A percentile compares a stretch with the other conserved stretches of the same genome.
Conservation (phyloP, 2,888 invertebrate species). For the Hybos culiciformis region DNA sequence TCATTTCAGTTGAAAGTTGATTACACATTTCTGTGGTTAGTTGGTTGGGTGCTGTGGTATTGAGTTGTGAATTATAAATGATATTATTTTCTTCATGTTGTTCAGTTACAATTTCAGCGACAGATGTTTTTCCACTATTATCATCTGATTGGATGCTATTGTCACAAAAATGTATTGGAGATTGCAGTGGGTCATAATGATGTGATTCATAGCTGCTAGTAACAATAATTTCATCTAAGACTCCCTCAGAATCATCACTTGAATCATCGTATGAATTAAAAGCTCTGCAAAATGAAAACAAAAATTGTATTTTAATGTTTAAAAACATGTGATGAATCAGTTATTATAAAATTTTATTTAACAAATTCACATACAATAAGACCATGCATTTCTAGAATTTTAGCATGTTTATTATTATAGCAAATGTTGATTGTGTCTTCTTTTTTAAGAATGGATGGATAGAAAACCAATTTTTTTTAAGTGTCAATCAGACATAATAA, state of each 20-base stretch:
- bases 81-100: conserved; percentile 17
- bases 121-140: conserved; percentile 17
- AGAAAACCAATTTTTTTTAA: no score
- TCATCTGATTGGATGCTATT: conserved; percentile 32
- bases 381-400: no score
- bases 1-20: conserved; percentile 35
- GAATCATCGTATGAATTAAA: conserved; percentile 36
- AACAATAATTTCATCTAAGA: conserved; percentile 34
- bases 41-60: conserved; percentile 27
- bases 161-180: conserved; percentile 35
- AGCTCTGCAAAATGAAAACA: conserved; percentile 27
- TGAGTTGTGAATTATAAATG: conserved; percentile 14
- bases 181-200: conserved; percentile 28
- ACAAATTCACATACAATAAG: no score
- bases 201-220: conserved; percentile 22
- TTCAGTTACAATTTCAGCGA: not conserved
- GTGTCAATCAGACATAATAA: no score
- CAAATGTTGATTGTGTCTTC: no score
- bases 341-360: no score
- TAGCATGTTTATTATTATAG: no score
- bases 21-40: conserved; percentile 34
- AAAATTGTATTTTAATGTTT: not conserved
- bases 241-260: conserved; percentile 35
- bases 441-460: no score
- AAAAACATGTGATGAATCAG: not conserved